phyloP scores from a whole-genome alignment of 2,113 vertebrate species.

The Potamarius usumacintae region DNA sequence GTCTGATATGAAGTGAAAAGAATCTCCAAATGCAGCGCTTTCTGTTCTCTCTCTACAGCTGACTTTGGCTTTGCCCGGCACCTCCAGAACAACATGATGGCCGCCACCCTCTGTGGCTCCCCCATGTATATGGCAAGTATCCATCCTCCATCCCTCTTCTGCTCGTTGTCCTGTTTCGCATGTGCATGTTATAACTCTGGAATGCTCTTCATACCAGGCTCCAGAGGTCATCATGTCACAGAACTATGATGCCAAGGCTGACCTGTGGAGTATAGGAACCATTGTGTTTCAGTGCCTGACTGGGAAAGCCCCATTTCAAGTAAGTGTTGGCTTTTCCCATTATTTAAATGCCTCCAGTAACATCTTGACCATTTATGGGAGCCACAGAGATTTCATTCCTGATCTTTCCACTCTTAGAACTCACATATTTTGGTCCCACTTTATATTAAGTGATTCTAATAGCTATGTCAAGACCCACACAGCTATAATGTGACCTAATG shows the following conservation, averaged over 20 bases:
- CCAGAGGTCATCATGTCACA: constrained; percentile 99
- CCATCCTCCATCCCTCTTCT: neutral
- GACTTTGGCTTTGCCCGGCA: constrained; percentile 98
- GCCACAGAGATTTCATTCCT: neutral
- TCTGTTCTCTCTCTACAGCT: constrained; percentile 67
- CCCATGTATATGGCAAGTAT: constrained; percentile 96
- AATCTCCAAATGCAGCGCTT: neutral
- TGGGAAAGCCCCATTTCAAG: constrained; percentile 97
- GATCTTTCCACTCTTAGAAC: neutral
- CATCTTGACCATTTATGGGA: neutral
- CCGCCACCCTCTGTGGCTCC: constrained; percentile 92
- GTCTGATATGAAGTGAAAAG: neutral
- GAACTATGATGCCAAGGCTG: constrained; percentile 95
- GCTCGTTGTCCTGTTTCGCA: neutral
- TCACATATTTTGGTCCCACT: neutral
- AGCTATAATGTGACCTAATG: neutral
- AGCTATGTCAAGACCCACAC: neutral
- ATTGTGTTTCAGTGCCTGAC: constrained; percentile 97
- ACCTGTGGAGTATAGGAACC: constrained; percentile 97
- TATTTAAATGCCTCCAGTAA: neutral
- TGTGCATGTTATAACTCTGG: neutral
- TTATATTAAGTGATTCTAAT: neutral
- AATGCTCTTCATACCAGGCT: constrained; percentile 74
- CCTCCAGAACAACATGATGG: constrained; percentile 98
- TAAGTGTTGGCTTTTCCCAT: constrained; percentile 54